Base-by-base conservation (phyloP, 2,113 vertebrate species). In the Zosterops lateralis region DNA sequence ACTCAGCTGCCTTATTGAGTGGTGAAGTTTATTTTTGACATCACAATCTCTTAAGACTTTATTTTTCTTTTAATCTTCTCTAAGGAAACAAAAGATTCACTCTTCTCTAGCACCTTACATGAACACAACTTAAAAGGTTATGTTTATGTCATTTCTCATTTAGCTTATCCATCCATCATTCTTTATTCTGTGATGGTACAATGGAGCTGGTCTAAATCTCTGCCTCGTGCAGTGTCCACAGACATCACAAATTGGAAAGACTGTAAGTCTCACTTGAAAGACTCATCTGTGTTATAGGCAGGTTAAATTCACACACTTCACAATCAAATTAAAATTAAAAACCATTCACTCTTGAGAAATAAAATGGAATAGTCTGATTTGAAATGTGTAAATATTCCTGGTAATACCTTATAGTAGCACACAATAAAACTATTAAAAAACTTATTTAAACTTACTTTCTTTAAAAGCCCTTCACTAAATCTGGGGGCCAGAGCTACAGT, bases 191-290 rank as follows among this genome's bases (percentile, higher is more conserved):
- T 31, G 53, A 67, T 32, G 18, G 44, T 17, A 32, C 20, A 67
- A 40, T 1, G 3, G 32, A 61, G n/a, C 5, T 44, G 11, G 24
- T 72, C 40, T 48, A 34, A 78, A 38, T 32, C 32, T n/a, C 4
- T 53, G 32, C 22, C n/a, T 47, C 0, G 0, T 50, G 19, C 31
- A 83, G 48, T 14, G 6, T 8, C 42, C 45, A 71, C 0, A 17
- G 38, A 26, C 17, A 72, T 29, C 51, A 72, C 14, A 61, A 56
- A 44, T 1, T 79, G 50, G 17, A 67, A 44, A 20, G 14, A 42
- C 29, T 24, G 3, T 34, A 48, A 81, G 17, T 22, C 36, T 65
- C n/a, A 45, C n/a, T 7, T 58, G 2, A 29, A 62, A 66, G 26
- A 62, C 29, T 72, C 14, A 65, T 24, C 36, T 51, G 4, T 58